phyloP scores from a whole-genome alignment of 2,797 vertebrate species.

The Cephalopachus bancanus region DNA sequence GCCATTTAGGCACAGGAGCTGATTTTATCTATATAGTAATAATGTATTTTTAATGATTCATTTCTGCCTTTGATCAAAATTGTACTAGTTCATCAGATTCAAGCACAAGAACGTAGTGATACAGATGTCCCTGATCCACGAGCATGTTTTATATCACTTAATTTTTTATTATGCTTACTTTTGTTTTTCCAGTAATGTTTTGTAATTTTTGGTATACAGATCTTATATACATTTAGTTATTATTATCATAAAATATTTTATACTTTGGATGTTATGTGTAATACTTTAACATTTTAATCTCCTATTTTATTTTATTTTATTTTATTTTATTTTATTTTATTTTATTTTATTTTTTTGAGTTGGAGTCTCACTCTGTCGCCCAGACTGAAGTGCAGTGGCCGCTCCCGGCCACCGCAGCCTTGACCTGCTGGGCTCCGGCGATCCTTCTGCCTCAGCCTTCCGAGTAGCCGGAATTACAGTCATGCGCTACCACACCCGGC shows the following conservation, averaged over 20 bases:
- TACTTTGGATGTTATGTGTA: background rate
- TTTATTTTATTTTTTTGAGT: too few relatives aligned
- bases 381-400: too few relatives aligned
- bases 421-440: too few relatives aligned
- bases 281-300: background rate
- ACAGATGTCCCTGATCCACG: background rate
- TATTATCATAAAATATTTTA: conserved; percentile 18
- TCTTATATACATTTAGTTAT: background rate
- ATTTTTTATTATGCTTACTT: background rate
- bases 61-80: conserved; percentile 38
- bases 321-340: background rate
- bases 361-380: too few relatives aligned
- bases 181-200: background rate
- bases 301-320: background rate
- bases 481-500: too few relatives aligned
- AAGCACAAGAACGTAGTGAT: background rate
- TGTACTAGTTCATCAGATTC: background rate
- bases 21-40: background rate
- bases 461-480: too few relatives aligned
- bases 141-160: background rate
- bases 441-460: too few relatives aligned
- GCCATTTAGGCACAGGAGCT: background rate
- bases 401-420: too few relatives aligned
- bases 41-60: background rate
- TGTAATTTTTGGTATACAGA: background rate